These are phyloP conservation scores for Onchidella celtica DNA, from an alignment of 2,888 invertebrate species.

Conservation along the genomic window DNA sequence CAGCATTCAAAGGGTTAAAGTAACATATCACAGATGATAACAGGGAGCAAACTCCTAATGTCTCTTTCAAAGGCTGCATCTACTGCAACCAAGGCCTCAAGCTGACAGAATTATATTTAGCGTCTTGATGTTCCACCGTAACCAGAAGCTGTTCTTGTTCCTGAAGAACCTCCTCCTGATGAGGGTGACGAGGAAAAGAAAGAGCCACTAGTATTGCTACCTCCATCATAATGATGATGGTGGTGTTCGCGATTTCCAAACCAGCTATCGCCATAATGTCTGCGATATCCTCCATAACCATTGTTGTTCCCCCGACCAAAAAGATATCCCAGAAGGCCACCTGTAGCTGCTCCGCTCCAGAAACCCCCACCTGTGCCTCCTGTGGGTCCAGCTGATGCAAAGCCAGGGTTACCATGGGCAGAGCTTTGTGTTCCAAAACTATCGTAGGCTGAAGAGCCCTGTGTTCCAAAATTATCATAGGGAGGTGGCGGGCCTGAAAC, in stretches of 20 bases:
- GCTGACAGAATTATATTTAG: constrained; percentile 46
- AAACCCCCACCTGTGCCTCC: constrained; percentile 62
- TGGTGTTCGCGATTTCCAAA: constrained; percentile 44
- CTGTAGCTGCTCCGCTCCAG: constrained; percentile 72
- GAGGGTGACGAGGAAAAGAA: constrained; percentile 34
- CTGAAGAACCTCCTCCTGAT: constrained; percentile 41
- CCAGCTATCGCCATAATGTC: constrained; percentile 46
- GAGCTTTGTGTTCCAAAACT: constrained; percentile 3
- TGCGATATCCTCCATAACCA: constrained; percentile 27
- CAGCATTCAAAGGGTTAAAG: too few species aligned
- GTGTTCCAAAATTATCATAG: constrained; percentile 11
- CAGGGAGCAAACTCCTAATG: not conserved
- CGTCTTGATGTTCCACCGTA: constrained; percentile 71
- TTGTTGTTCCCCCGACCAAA: constrained; percentile 64
- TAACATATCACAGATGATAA: constrained; percentile 22
- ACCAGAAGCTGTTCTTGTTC: constrained; percentile 71
- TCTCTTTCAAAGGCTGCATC: not conserved
- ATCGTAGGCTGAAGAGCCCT: constrained; percentile 10
- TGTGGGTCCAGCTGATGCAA: constrained; percentile 18
- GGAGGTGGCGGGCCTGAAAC: constrained; percentile 30
- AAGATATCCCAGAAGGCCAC: constrained; percentile 71
- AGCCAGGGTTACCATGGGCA: constrained; percentile 16
- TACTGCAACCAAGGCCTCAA: not conserved
- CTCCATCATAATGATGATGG: constrained; percentile 31
- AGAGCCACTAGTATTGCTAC: constrained; percentile 55